These are phyloP conservation scores for Fulica atra DNA, from an alignment of 2,113 vertebrate species.

Conservation along the genomic window DNA sequence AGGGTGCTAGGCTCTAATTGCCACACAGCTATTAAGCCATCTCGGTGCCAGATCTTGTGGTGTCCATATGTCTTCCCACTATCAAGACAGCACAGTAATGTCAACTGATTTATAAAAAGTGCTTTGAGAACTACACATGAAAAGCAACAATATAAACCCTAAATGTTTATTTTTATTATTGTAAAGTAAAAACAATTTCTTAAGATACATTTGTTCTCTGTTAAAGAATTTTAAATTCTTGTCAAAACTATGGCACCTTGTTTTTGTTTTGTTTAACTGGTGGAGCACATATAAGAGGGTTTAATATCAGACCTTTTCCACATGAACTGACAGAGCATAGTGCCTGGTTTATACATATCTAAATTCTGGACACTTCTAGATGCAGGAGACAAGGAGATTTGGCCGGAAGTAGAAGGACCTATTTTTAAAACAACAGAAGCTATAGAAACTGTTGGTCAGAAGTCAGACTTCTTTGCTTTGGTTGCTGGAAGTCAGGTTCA, in stretches of 20 bases:
- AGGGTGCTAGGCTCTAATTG: neutral
- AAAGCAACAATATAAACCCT: neutral
- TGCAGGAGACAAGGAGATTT: neutral
- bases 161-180: neutral
- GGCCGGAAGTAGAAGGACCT: neutral
- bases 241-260: neutral
- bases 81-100: neutral
- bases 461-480: neutral
- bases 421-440: neutral
- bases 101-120: neutral
- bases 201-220: neutral
- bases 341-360: neutral
- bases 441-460: neutral
- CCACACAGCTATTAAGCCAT: neutral
- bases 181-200: neutral
- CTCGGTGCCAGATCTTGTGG: neutral
- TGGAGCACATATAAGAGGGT: neutral
- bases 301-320: neutral
- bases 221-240: neutral
- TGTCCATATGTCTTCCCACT: constrained; percentile 13
- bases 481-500: neutral
- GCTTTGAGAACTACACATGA: neutral
- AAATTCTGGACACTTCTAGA: neutral
- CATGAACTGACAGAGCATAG: neutral
- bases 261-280: neutral